These are phyloP conservation scores for Alentia gelatinosa DNA, from an alignment of 2,888 invertebrate genomes.

Conservation along the genomic window DNA sequence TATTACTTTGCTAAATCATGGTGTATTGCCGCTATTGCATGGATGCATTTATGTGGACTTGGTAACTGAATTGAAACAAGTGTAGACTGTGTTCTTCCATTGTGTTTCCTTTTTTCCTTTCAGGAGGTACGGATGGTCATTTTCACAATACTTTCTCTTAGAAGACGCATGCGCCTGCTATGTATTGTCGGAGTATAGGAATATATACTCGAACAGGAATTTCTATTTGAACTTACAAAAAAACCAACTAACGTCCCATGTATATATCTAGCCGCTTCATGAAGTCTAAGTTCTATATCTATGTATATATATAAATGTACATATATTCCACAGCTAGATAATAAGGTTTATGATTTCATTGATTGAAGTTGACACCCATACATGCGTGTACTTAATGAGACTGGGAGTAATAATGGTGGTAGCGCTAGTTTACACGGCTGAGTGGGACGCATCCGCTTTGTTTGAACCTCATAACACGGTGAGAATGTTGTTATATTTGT, in stretches of 20 bases:
- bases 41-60: not conserved
- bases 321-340: not conserved
- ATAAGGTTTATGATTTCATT: not conserved
- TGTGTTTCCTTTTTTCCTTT: not conserved
- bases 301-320: not conserved
- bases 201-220: not conserved
- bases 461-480: too few species aligned
- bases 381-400: too few species aligned
- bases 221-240: not conserved
- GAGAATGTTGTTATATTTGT: conserved; percentile 35
- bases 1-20: not conserved
- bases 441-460: too few species aligned
- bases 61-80: not conserved
- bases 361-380: too few species aligned
- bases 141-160: not conserved
- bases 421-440: too few species aligned
- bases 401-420: too few species aligned
- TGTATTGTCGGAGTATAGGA: not conserved
- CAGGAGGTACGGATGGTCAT: conserved; percentile 1
- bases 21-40: not conserved
- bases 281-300: too few species aligned
- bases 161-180: not conserved
- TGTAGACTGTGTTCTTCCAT: conserved; percentile 17
- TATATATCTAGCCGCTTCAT: too few species aligned
- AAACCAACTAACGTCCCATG: not conserved